These are phyloP conservation scores for Palythoa heliodiscus DNA, from an alignment of 92 coral and sea anemone species.

Conservation along the genomic window DNA sequence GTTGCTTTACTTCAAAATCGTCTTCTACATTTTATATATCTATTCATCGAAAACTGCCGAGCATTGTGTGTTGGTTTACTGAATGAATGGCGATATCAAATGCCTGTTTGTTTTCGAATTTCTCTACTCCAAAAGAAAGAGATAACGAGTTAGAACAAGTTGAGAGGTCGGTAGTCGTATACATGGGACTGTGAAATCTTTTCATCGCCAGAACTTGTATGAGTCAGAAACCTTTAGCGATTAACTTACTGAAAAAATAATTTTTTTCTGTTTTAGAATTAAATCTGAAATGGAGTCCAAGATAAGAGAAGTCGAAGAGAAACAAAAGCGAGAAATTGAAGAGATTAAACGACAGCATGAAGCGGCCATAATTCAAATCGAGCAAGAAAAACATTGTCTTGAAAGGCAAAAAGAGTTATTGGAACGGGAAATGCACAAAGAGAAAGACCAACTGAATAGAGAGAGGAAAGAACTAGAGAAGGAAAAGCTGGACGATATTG, in stretches of 20 bases:
- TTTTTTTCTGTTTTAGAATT: slow-evolving; percentile 52
- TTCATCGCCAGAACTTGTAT: not conserved
- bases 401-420: slow-evolving; percentile 84
- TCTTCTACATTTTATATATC: not conserved
- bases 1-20: not conserved
- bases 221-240: not conserved
- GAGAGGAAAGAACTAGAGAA: slow-evolving; percentile 84
- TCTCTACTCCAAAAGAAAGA: not conserved
- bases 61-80: not conserved
- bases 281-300: slow-evolving; percentile 80
- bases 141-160: slow-evolving; percentile 19
- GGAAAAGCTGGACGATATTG: slow-evolving; percentile 93
- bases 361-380: slow-evolving; percentile 66
- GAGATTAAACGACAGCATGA: slow-evolving; percentile 76
- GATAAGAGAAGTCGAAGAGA: slow-evolving; percentile 71
- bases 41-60: not conserved
- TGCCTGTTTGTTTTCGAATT: not conserved
- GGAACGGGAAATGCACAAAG: slow-evolving; percentile 78
- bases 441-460: slow-evolving; percentile 77
- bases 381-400: slow-evolving; percentile 74
- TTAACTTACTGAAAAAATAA: not conserved
- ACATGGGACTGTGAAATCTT: not conserved
- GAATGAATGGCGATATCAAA: slow-evolving; percentile 22
- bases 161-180: not conserved
- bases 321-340: slow-evolving; percentile 70